Conservation (phyloP, 2,113 vertebrate species). For the Pteruthius melanotis region DNA sequence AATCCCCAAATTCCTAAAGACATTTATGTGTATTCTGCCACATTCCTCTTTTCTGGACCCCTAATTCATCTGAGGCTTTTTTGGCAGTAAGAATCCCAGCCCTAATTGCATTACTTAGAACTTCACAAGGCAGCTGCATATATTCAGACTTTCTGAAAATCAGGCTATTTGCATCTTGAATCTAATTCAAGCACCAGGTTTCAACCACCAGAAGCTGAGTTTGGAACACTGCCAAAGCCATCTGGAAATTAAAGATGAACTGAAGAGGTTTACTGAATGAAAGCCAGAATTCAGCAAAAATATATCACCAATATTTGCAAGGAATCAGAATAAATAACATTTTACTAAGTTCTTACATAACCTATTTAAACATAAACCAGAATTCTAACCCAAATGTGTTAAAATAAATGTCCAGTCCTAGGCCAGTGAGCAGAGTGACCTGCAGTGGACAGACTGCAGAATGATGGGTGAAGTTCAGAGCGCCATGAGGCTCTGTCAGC, state of each 20-base stretch:
- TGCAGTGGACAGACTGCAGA: neutral
- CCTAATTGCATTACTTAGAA: conserved; percentile 26
- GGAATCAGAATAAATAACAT: neutral
- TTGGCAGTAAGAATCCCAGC: neutral
- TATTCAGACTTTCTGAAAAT: conserved; percentile 37
- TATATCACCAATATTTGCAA: conserved; percentile 55
- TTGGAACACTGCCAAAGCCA: conserved; percentile 45
- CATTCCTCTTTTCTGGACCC: neutral
- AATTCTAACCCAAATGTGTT: neutral
- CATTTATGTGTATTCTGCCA: neutral
- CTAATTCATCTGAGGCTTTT: neutral
- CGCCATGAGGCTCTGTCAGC: neutral
- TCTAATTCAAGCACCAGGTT: conserved; percentile 21
- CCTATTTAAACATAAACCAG: neutral
- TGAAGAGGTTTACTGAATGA: conserved; percentile 28
- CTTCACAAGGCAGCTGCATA: conserved; percentile 1
- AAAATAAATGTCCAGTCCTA: neutral
- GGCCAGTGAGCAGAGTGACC: neutral
- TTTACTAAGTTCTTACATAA: neutral
- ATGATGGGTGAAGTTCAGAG: neutral
- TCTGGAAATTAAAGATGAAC: conserved; percentile 50
- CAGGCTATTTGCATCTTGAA: conserved; percentile 21
- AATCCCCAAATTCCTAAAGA: neutral
- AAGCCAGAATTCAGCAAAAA: conserved; percentile 48
- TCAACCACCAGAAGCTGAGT: conserved; percentile 31